phyloP scores from a whole-genome alignment of 2,888 invertebrate species.

The Bhutanitis thaidina region DNA sequence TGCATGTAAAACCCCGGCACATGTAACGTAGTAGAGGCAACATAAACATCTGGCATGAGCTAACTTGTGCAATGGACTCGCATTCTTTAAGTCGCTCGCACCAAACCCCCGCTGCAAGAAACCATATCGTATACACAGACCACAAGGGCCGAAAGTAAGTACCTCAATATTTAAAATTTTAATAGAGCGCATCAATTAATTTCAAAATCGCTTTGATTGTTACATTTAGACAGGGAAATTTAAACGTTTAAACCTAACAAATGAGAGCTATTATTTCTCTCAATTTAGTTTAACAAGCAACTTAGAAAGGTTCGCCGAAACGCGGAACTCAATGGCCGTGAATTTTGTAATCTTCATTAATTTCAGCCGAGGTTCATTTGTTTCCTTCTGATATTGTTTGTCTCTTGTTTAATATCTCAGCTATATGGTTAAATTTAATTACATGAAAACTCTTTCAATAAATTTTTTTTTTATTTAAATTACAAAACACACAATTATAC shows the following conservation, averaged over 20 bases:
- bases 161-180: constrained; percentile 22
- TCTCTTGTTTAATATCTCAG: constrained; percentile 42
- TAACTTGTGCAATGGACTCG: constrained; percentile 51
- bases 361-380: constrained; percentile 69
- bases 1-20: constrained; percentile 23
- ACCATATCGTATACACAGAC: constrained; percentile 76
- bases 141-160: constrained; percentile 78
- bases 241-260: constrained; percentile 72
- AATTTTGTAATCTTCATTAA: constrained; percentile 79
- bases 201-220: constrained; percentile 41
- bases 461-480: too few species aligned
- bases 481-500: too few species aligned
- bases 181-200: constrained; percentile 34
- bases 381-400: constrained; percentile 54
- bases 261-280: constrained; percentile 77
- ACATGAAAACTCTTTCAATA: constrained; percentile 21
- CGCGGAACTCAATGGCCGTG: constrained; percentile 75
- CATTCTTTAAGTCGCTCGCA: constrained; percentile 54
- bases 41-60: constrained; percentile 7
- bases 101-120: constrained; percentile 63
- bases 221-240: constrained; percentile 47
- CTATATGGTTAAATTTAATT: constrained; percentile 6
- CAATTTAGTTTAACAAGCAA: constrained; percentile 77
- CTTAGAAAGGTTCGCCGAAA: constrained; percentile 72
- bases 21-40: not conserved